A percentile compares a stretch with the other conserved stretches of the same genome.
These are phyloP conservation scores for Pseudoatta argentina DNA, from an alignment of 1,140 invertebrate species.

Conservation along the genomic window DNA sequence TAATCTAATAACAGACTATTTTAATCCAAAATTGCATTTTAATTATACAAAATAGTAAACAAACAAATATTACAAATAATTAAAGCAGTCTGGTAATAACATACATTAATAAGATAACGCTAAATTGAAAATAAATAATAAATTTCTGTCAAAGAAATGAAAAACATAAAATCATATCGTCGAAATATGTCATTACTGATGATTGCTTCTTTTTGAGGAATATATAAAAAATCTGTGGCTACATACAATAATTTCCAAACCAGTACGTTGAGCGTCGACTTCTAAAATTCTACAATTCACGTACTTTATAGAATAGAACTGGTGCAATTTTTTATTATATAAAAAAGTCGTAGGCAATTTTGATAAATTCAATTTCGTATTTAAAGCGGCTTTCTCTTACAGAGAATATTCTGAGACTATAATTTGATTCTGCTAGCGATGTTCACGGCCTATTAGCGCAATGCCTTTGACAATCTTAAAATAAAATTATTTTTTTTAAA, in stretches of 20 bases:
- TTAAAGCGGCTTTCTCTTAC: not conserved
- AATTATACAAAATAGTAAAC: not conserved
- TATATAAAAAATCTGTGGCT: not conserved
- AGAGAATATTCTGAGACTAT: not conserved
- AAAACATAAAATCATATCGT: not conserved
- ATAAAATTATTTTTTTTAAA: not conserved
- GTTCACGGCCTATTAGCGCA: not conserved
- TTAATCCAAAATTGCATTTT: not conserved
- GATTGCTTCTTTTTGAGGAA: not conserved
- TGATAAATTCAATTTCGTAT: conserved; percentile 21
- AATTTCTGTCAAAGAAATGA: not conserved
- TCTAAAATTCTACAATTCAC: not conserved
- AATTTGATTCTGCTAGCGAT: conserved; percentile 16
- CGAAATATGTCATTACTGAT: not conserved
- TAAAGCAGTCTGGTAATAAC: not conserved
- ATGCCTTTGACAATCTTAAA: not conserved
- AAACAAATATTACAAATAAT: not conserved
- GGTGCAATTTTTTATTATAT: conserved; percentile 15
- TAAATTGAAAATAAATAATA: conserved; percentile 12
- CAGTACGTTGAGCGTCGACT: not conserved
- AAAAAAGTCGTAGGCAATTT: conserved; percentile 2
- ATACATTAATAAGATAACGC: not conserved
- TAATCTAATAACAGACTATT: not conserved
- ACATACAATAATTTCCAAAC: not conserved
- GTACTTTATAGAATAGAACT: not conserved